Conservation (phyloP, 2,113 vertebrate genomes). For the Trachemys scripta region DNA sequence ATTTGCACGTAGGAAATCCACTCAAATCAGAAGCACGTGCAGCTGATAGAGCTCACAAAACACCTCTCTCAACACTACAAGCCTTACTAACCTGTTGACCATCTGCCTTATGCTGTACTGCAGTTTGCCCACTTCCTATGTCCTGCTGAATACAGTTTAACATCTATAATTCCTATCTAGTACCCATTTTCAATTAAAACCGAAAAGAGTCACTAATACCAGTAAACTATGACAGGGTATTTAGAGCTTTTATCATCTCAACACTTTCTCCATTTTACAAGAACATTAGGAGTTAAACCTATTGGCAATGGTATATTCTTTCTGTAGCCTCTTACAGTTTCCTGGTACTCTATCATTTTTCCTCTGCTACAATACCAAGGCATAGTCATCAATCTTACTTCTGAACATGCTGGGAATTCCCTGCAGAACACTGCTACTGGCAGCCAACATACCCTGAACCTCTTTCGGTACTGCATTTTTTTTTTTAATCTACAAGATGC, state of each 20-base stretch:
- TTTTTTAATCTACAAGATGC: not conserved
- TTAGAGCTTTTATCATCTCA: not conserved
- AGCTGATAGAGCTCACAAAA: not conserved
- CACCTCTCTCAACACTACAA: not conserved
- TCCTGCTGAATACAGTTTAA: not conserved
- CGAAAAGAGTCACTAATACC: not conserved
- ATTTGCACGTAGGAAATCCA: not conserved
- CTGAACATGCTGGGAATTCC: constrained; percentile 45
- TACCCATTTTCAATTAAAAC: not conserved
- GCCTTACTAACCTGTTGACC: not conserved
- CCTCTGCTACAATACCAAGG: not conserved
- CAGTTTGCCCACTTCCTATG: not conserved
- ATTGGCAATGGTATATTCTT: not conserved
- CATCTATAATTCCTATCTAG: not conserved
- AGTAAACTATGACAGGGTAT: not conserved
- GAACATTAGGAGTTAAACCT: not conserved
- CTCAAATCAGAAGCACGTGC: not conserved
- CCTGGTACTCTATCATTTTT: not conserved
- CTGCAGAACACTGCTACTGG: not conserved
- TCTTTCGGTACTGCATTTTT: not conserved
- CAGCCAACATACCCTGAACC: constrained; percentile 43
- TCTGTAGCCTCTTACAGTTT: not conserved
- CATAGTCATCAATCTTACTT: not conserved
- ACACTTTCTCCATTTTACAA: not conserved
- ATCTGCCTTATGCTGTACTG: not conserved